phyloP scores from a whole-genome alignment of 1,140 invertebrate genomes.

The Oedothorax gibbosus region DNA sequence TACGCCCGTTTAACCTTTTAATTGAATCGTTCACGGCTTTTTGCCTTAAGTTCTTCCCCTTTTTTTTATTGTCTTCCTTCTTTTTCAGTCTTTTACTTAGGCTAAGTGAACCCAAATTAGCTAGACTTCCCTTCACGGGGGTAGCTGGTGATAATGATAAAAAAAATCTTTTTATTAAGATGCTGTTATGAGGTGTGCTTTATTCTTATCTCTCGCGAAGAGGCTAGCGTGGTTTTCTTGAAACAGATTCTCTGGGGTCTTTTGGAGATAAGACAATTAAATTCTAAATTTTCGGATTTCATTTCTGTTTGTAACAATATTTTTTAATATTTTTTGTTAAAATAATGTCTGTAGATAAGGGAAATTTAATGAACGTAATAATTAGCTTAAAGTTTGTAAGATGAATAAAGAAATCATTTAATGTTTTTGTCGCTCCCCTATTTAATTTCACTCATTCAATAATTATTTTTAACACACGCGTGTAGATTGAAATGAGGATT shows the following conservation, averaged over 20 bases:
- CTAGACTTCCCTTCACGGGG: slow-evolving; percentile 28
- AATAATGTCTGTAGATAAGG: too few species aligned
- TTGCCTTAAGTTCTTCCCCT: slow-evolving; percentile 31
- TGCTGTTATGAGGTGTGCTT: slow-evolving; percentile 51
- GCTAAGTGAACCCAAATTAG: slow-evolving; percentile 55
- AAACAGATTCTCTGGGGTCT: slow-evolving; percentile 6
- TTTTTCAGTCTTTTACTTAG: slow-evolving; percentile 51
- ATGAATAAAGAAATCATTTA: too few species aligned
- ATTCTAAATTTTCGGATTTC: too few species aligned
- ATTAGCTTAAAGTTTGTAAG: too few species aligned
- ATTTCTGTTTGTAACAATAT: too few species aligned
- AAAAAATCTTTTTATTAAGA: slow-evolving; percentile 51
- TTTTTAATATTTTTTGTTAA: too few species aligned
- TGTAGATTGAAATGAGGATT: too few species aligned
- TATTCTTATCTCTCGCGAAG: slow-evolving; percentile 38
- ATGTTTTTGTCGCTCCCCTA: too few species aligned
- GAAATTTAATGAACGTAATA: too few species aligned
- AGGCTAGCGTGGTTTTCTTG: slow-evolving; percentile 3
- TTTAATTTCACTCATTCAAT: too few species aligned
- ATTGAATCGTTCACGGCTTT: slow-evolving; percentile 61
- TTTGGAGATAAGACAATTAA: background rate
- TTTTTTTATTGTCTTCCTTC: slow-evolving; percentile 44
- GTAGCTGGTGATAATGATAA: background rate
- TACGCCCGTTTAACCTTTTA: slow-evolving; percentile 60
- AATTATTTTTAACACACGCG: too few species aligned